Base-by-base conservation (phyloP, 2,113 vertebrate species). In the Hippocampus zosterae region DNA sequence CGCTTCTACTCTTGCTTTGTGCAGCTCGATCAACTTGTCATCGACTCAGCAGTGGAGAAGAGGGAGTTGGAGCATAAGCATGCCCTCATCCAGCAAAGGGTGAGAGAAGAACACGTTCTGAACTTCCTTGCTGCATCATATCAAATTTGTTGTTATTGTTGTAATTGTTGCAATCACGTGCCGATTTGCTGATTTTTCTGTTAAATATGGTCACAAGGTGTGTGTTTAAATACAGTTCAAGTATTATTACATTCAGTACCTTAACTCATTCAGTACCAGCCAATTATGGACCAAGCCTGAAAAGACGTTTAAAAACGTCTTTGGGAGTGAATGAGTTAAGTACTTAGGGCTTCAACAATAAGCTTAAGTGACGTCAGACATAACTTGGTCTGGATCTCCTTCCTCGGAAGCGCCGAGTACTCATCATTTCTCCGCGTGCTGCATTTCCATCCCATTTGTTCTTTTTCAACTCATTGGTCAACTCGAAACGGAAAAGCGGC, bases 61-160 rank as follows among this genome's bases (percentile, higher is more conserved):
- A 90, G 96, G 37, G 96, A 98, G 81, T 88, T 99, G 95, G 96
- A 99, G 82, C 96, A 96, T 85, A 96, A 96, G 64, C 97, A 99
- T 0, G 96, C 96, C 0, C 76, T 96, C 70, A 95, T 98, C 68
- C 97, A 98, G 85, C 96, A 99, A 76, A 91, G 94, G 93, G 96
- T 98, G 92, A 94, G 94, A 68, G 19, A 57, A 52, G 63, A 25
- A 41, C 4, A 69, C 60, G 52, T 1, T 37, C 53, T 42, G 8
- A 23, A 50, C 27, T 27, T 27, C 6, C 1, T 9, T 9, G 0
- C 16, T 46, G 40, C 61, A 23, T 48, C 19, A 50, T 19, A 16
- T 19, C 18, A 2, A 18, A 18, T 50, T 50, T 50, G 15, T 16
- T 6, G 15, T 16, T 50, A 7, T 1, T 18, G 18, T 18, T 18